Base-by-base conservation (phyloP, 2,888 invertebrate species). In the Drosophila siamana region DNA sequence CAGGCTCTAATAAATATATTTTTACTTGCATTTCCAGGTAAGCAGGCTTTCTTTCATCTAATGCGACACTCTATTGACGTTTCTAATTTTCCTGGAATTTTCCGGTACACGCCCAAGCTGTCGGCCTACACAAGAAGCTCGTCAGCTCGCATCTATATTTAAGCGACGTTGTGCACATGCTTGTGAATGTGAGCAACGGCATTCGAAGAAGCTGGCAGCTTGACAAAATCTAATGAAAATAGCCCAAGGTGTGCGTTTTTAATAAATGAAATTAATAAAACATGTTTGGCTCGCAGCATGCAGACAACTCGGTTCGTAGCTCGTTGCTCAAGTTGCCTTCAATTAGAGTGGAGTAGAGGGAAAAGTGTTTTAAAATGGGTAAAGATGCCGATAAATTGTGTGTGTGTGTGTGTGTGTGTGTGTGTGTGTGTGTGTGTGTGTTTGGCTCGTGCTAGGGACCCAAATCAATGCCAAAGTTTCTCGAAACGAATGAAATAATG, bases 201-300 rank as follows among this genome's bases (percentile, higher is more conserved):
- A 56, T 61, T 40, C 59, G 38, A 26, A 52, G 59, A 43, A 59
- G 55, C 61, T 48, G 22, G 55, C 26, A 52, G 57, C 62, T 59
- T 75, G 63, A 59, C 56, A 50, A 69, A 79, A 79, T 74, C 55
- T 80, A 80, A 81, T 80, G 69, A 80, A 77, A 77, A 78, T 76
- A 86, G 73, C 82, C 80, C 69, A 75, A 71, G 72, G 75, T 76
- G 73, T 78, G 72, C 80, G 38, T 77, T 86, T 88, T 90, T 89
- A 85, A 80, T 80, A 89, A 89, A 88, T 85, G 75, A 85, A 90
- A 88, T 90, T 89, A 90, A 87, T 89, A 87, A 89, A 86, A 83
- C 72, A 86, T 85, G 78, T 80, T 80, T 47, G 68, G 19, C 11
- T 3, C 11, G 8, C 11, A 6, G 6, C 0, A 19, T 22, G 15